phyloP scores from a whole-genome alignment of 2,888 invertebrate species.

The Tetropium fuscum region DNA sequence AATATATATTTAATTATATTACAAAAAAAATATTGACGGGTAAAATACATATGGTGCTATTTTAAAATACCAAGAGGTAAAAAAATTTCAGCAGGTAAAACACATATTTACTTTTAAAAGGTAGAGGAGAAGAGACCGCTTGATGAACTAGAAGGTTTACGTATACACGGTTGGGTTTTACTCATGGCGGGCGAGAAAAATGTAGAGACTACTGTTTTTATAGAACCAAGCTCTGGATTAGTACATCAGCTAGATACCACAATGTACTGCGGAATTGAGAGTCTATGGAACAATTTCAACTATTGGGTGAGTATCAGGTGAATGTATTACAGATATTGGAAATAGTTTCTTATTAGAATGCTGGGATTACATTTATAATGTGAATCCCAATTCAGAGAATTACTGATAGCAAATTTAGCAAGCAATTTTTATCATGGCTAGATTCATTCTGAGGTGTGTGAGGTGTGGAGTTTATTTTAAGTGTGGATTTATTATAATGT shows the following conservation, averaged over 20 bases:
- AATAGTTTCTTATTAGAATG: too few species aligned
- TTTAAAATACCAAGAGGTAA: too few species aligned
- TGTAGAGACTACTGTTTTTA: constrained; percentile 77
- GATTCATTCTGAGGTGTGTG: too few species aligned
- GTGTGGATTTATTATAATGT: too few species aligned
- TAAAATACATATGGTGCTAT: too few species aligned
- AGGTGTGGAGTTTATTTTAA: too few species aligned
- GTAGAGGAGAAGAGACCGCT: constrained; percentile 73
- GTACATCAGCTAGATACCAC: constrained; percentile 69
- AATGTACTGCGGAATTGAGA: constrained; percentile 83
- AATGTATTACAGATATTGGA: neutral
- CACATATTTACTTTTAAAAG: constrained; percentile 60
- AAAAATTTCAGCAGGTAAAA: neutral
- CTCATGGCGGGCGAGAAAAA: constrained; percentile 72
- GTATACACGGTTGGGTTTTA: constrained; percentile 88
- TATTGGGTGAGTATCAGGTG: constrained; percentile 74
- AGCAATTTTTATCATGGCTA: too few species aligned
- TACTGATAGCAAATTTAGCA: too few species aligned
- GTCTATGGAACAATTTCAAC: constrained; percentile 88
- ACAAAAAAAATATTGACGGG: too few species aligned
- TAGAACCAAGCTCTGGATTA: constrained; percentile 87
- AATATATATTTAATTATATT: too few species aligned
- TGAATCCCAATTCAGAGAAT: too few species aligned
- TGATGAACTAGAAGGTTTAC: constrained; percentile 76
- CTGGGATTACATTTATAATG: too few species aligned